Base-by-base conservation (phyloP, 2,797 vertebrate species). In the Dromococcyx pavoninus region DNA sequence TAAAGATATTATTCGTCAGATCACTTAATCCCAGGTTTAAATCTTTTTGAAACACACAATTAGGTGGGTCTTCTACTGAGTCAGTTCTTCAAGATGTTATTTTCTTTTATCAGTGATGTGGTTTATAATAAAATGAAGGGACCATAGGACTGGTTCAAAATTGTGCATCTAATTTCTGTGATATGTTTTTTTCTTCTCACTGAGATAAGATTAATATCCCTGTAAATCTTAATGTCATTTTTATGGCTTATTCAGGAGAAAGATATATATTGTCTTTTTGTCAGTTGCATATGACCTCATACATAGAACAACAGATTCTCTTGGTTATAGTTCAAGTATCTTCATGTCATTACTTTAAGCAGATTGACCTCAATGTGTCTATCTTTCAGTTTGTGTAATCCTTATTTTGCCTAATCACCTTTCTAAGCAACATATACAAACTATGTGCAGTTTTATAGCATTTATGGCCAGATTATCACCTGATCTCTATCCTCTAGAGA, bases 21-120 rank as follows among this genome's bases (percentile, higher is more conserved):
- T 78, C 56, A 61, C 64, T 82, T 93, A 82, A 67, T 81, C n/a
- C 32, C 13, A 86, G 12, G 16, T 89, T 94, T 93, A 93, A 89
- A 70, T 85, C 56, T 62, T 91, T 85, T 56, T 82, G 89, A 94
- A 93, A 87, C 44, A 92, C 64, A 32, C 37, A 79, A 44, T 96
- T 93, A 85, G 22, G 39, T 58, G 24, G 17, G 35, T 92, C 76
- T 76, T 86, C 85, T 85, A 73, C 69, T 86, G 78, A 94, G n/a
- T 65, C 75, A 46, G 53, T 89, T 77, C 64, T 70, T 88, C 71
- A 84, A 67, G 53, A 70, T 65, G 28, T 41, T 81, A 82, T 85
- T 87, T 87, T 72, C 66, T 73, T 93, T 92, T 77, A 75, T 60
- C 57, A 70, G 93, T 37, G 11, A 87, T 77, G 41, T 37, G 37